phyloP scores from a whole-genome alignment of 2,797 vertebrate genomes.

The Carduelis carduelis region DNA sequence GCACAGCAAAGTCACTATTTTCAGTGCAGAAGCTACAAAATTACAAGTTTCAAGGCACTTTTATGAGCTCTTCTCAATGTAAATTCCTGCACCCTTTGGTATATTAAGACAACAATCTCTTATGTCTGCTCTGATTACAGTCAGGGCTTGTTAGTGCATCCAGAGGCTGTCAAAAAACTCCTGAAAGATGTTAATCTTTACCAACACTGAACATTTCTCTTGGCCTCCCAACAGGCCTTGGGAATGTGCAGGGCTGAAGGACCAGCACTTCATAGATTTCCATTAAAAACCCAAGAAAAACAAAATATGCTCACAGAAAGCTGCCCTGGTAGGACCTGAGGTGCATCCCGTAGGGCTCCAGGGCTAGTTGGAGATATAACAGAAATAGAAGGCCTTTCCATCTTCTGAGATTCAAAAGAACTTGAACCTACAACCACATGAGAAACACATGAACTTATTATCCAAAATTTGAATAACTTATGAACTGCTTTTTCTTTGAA shows the following conservation, averaged over 20 bases:
- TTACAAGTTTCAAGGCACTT: neutral
- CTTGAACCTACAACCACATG: constrained; percentile 85
- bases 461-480: neutral
- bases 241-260: neutral
- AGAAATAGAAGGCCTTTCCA: constrained; percentile 97
- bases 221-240: neutral
- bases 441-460: constrained; percentile 16
- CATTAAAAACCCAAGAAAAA: neutral
- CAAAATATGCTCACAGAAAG: constrained; percentile 85
- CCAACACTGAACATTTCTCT: neutral
- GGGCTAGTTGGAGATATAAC: constrained; percentile 98
- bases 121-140: neutral
- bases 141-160: neutral
- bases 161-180: neutral
- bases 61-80: neutral
- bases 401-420: constrained; percentile 98
- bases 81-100: neutral
- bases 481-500: neutral
- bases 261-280: neutral
- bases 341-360: constrained; percentile 89
- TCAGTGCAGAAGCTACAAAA: neutral
- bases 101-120: neutral
- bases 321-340: constrained; percentile 92
- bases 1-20: neutral
- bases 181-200: neutral